These are phyloP conservation scores for Merops nubicus DNA, from an alignment of 2,113 vertebrate species.

Conservation along the genomic window DNA sequence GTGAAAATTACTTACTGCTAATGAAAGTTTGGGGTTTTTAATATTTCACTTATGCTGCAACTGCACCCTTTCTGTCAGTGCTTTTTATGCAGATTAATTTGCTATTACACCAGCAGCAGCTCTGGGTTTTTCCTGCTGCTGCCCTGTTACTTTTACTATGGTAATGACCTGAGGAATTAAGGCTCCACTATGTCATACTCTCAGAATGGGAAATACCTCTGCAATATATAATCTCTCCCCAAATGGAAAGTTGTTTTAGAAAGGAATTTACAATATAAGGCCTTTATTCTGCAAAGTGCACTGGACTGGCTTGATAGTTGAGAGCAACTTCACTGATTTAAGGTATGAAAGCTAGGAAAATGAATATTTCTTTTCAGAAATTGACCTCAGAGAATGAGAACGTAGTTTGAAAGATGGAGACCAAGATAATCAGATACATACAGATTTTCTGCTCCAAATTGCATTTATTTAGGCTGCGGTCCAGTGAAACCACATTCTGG, in stretches of 20 bases:
- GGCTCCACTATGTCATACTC: neutral
- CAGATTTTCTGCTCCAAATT: neutral
- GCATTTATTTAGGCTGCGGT: neutral
- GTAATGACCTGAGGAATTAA: slow-evolving; percentile 8
- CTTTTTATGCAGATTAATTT: neutral
- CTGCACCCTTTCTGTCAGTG: neutral
- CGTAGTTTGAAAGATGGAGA: neutral
- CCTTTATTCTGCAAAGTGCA: neutral
- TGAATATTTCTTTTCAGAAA: neutral
- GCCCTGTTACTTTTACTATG: neutral
- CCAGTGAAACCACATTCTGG: neutral
- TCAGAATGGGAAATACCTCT: neutral
- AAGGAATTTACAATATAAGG: neutral
- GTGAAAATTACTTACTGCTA: slow-evolving; percentile 8
- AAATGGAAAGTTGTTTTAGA: neutral
- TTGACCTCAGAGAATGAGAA: neutral
- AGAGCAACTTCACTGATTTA: neutral
- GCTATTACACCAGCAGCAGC: neutral
- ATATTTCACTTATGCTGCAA: neutral
- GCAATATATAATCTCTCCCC: neutral
- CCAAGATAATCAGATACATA: neutral
- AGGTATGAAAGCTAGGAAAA: neutral
- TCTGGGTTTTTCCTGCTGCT: neutral
- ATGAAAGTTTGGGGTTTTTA: neutral
- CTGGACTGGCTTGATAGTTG: neutral